These are phyloP conservation scores for Gyps fulvus DNA, from an alignment of 2,113 vertebrate genomes.

Conservation along the genomic window DNA sequence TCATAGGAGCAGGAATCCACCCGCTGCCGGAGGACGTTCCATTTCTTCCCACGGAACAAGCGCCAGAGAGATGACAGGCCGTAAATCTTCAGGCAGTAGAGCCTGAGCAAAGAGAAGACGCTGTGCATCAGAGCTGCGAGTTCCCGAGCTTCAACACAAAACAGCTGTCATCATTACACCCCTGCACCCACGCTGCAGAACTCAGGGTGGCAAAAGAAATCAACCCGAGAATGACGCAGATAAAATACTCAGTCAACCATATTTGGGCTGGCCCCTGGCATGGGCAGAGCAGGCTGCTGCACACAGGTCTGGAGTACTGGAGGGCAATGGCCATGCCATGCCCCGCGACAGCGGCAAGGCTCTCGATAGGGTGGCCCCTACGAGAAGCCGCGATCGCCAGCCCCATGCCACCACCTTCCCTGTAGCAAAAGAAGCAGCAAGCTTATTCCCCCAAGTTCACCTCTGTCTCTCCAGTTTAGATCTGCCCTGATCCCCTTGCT, in stretches of 20 bases:
- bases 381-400: not conserved
- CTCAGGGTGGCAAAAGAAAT: not conserved
- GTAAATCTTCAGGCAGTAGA: slow-evolving; percentile 93
- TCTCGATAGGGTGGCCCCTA: not conserved
- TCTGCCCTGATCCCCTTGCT: not conserved
- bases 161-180: not conserved
- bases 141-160: not conserved
- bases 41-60: slow-evolving; percentile 97
- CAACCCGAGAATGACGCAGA: not conserved
- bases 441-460: not conserved
- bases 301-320: not conserved
- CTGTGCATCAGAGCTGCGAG: not conserved
- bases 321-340: not conserved
- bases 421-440: not conserved
- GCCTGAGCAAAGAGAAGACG: slow-evolving; percentile 64
- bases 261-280: not conserved
- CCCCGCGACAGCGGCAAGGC: not conserved
- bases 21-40: slow-evolving; percentile 93
- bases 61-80: slow-evolving; percentile 96
- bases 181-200: rapidly evolving
- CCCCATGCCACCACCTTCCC: not conserved
- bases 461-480: not conserved
- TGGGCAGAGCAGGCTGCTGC: not conserved
- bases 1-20: slow-evolving; percentile 98
- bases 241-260: not conserved